Evolutionary conservation across 2,113 vertebrate species (phyloP).

Genomic region (Collichthys lucidus): DNA sequence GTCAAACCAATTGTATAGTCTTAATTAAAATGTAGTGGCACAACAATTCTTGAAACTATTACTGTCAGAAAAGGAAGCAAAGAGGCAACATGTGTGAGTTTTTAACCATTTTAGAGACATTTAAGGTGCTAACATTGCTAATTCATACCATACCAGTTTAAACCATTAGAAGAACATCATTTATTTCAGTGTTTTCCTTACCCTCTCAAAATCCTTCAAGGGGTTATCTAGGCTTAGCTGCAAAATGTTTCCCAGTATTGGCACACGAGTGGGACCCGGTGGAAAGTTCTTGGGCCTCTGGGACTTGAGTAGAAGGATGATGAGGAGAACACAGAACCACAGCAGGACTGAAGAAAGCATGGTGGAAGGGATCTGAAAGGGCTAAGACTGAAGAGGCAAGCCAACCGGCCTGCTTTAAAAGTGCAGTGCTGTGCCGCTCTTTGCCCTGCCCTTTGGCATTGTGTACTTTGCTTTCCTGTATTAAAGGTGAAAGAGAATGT

Average conservation of each 20-base stretch:
- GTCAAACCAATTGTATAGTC: too few relatives aligned
- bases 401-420: neutral
- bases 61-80: neutral
- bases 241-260: constrained; percentile 79
- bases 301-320: constrained; percentile 62
- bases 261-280: constrained; percentile 75
- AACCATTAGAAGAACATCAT: neutral
- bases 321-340: constrained; percentile 56
- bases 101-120: neutral
- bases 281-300: constrained; percentile 82
- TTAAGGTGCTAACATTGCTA: neutral
- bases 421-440: neutral
- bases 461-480: constrained; percentile 22
- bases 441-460: neutral
- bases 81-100: neutral
- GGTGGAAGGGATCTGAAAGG: constrained; percentile 20
- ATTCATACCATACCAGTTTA: neutral
- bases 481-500: neutral
- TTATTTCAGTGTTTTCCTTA: constrained; percentile 19
- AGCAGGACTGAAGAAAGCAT: constrained; percentile 75
- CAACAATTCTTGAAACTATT: neutral
- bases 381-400: neutral
- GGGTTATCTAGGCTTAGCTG: constrained; percentile 74
- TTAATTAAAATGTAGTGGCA: neutral
- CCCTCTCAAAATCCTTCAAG: constrained; percentile 78